Conservation (phyloP, 2,797 vertebrate genomes). For the Eulemur coronatus region DNA sequence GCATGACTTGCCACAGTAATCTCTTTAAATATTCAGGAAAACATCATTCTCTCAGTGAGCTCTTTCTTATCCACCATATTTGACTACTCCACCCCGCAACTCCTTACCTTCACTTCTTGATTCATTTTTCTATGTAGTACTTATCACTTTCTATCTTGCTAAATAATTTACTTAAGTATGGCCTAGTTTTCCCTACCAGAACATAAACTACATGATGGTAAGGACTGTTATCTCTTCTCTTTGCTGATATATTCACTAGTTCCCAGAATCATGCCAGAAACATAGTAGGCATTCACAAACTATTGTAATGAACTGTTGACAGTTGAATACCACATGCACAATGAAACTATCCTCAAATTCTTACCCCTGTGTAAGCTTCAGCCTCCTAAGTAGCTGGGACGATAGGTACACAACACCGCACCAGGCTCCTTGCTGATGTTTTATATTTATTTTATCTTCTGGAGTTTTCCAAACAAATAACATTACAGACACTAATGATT, state of each 20-base stretch:
- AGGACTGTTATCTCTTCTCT: background rate
- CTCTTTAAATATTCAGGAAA: background rate
- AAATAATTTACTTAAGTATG: background rate
- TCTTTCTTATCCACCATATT: background rate
- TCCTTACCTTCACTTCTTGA: background rate
- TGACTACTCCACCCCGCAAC: background rate
- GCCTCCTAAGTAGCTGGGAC: background rate
- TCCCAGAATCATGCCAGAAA: background rate
- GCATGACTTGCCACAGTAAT: background rate
- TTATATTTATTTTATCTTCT: slow-evolving; percentile 36
- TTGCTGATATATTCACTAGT: background rate
- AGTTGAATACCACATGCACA: background rate
- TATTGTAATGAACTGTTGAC: background rate
- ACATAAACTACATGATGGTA: background rate
- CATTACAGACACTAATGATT: slow-evolving; percentile 36
- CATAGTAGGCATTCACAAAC: background rate
- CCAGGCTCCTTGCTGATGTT: background rate
- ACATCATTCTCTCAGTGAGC: background rate
- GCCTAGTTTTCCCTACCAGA: background rate
- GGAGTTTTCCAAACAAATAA: slow-evolving; percentile 62
- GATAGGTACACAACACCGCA: background rate
- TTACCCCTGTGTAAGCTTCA: background rate
- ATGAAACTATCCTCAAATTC: background rate
- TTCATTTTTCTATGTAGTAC: background rate
- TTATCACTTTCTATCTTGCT: background rate